A percentile compares a stretch with the other conserved stretches of the same genome.
These are phyloP conservation scores for Panulirus ornatus DNA, from an alignment of 1,140 invertebrate species.

Conservation along the genomic window DNA sequence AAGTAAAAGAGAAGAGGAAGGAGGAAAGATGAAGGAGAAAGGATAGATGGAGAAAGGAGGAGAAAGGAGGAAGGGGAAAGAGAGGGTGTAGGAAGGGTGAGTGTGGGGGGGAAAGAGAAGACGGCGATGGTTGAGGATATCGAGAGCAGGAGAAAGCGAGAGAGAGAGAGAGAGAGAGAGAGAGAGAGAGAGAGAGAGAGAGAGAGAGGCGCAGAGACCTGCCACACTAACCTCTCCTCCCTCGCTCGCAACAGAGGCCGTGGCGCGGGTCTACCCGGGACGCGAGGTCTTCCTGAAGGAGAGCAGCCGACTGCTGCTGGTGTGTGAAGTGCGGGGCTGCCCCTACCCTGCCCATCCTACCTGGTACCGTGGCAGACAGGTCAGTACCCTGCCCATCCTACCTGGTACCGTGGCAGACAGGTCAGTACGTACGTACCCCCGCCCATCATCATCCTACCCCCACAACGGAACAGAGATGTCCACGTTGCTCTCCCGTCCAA, in stretches of 20 bases:
- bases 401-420: background rate
- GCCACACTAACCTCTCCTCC: too few species aligned
- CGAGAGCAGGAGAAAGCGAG: background rate
- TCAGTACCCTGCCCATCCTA: constrained; percentile 31
- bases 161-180: background rate
- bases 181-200: constrained; percentile 11
- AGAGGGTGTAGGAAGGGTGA: background rate
- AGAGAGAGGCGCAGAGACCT: constrained; percentile 7
- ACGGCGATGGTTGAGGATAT: background rate
- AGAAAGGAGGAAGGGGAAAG: background rate
- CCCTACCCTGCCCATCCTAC: constrained; percentile 37
- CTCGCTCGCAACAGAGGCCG: constrained; percentile 19
- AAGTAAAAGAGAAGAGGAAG: background rate
- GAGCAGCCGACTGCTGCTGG: constrained; percentile 26
- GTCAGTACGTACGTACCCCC: background rate
- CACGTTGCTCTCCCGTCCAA: too few species aligned
- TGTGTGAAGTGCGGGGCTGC: constrained; percentile 42
- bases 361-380: constrained; percentile 26
- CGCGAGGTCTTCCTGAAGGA: constrained; percentile 23
- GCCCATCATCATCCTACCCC: background rate
- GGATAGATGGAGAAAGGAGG: background rate
- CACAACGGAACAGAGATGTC: background rate
- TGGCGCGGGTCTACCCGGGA: constrained; percentile 3
- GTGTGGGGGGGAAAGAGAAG: background rate
- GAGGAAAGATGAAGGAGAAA: background rate